phyloP scores from a whole-genome alignment of 1,140 invertebrate genomes.

The Leptinotarsa defecta region DNA sequence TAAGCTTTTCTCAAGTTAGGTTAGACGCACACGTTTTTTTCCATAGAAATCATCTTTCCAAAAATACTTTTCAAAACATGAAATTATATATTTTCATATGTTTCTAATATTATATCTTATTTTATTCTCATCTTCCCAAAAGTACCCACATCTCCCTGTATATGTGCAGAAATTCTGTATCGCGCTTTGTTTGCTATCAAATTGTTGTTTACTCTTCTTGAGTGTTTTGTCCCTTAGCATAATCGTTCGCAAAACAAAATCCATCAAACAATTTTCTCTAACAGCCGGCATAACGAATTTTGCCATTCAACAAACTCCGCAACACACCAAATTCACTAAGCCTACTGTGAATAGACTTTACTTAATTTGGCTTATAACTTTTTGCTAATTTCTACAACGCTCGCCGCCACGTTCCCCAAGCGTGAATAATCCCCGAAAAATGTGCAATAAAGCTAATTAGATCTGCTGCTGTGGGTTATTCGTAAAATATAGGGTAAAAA shows the following conservation, averaged over 20 bases:
- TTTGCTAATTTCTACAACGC: slow-evolving; percentile 2
- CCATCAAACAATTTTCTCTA: neutral
- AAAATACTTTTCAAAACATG: too few species aligned
- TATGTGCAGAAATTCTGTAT: too few species aligned
- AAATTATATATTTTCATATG: too few species aligned
- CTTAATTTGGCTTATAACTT: slow-evolving; percentile 6
- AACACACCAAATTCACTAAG: slow-evolving; percentile 2
- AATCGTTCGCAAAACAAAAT: neutral
- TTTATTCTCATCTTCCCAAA: too few species aligned
- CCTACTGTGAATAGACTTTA: slow-evolving; percentile 3
- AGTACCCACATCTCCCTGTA: too few species aligned
- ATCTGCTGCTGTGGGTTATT: slow-evolving; percentile 1
- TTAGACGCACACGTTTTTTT: too few species aligned
- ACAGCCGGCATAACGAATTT: neutral
- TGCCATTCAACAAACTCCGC: neutral
- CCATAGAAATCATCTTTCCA: too few species aligned
- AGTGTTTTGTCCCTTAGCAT: neutral
- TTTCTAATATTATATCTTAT: too few species aligned
- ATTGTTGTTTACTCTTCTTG: neutral
- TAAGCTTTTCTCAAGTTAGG: too few species aligned
- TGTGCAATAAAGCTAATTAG: slow-evolving; percentile 9
- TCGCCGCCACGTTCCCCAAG: neutral
- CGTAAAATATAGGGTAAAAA: neutral
- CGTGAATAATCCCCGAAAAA: slow-evolving; percentile 12
- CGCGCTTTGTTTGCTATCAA: neutral